These are phyloP conservation scores for Tipula helvola DNA, from an alignment of 2,888 invertebrate species.

Conservation along the genomic window DNA sequence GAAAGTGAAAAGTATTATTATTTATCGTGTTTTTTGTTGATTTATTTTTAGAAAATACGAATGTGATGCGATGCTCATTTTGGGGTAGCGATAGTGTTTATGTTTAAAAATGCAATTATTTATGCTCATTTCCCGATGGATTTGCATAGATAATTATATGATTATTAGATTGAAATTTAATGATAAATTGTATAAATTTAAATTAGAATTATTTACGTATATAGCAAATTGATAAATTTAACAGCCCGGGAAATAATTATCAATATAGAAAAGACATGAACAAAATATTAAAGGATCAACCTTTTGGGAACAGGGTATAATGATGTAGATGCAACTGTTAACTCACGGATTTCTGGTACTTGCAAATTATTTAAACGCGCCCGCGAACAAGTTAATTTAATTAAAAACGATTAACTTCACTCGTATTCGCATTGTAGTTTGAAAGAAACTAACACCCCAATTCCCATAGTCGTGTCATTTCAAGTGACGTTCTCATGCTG, in stretches of 20 bases:
- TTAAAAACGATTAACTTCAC: too few relatives aligned
- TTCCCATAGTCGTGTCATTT: too few relatives aligned
- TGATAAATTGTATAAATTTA: background rate
- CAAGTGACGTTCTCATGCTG: too few relatives aligned
- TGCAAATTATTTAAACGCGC: too few relatives aligned
- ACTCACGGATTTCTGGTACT: too few relatives aligned
- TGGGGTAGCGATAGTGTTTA: background rate
- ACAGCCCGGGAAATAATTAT: background rate
- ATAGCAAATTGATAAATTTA: background rate
- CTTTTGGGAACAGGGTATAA: too few relatives aligned
- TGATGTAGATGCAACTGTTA: too few relatives aligned
- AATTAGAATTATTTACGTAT: background rate
- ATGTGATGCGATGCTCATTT: background rate
- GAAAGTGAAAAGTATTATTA: background rate
- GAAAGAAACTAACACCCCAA: too few relatives aligned
- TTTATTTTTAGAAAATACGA: background rate
- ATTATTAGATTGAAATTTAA: background rate
- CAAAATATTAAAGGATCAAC: too few relatives aligned
- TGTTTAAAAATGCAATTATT: background rate
- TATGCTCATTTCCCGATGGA: background rate
- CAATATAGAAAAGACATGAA: too few relatives aligned
- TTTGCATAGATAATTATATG: background rate
- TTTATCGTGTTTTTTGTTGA: background rate
- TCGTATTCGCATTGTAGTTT: too few relatives aligned
- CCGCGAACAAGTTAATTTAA: too few relatives aligned